phyloP scores from a whole-genome alignment of 2,888 invertebrate genomes.

The Folsomia candida region DNA sequence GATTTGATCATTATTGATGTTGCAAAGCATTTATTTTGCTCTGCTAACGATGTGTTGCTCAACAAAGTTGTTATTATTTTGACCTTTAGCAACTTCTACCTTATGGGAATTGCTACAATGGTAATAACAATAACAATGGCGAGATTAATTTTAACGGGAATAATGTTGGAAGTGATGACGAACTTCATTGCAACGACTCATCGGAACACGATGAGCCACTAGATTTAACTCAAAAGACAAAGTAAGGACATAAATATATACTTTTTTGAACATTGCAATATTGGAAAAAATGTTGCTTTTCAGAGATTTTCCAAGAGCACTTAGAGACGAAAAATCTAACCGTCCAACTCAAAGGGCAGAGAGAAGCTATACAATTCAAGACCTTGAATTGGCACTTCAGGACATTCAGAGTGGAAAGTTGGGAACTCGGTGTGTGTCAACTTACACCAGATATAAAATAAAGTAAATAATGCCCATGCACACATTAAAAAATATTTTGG shows the following conservation, averaged over 20 bases:
- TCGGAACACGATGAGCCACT: constrained; percentile 36
- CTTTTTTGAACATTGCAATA: neutral
- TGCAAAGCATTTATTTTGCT: too few species aligned
- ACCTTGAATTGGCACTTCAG: constrained; percentile 86
- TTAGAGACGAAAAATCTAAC: constrained; percentile 18
- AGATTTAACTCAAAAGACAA: constrained; percentile 35
- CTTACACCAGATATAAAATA: too few species aligned
- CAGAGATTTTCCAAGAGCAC: neutral
- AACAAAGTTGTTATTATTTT: too few species aligned
- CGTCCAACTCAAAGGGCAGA: constrained; percentile 43
- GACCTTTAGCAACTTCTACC: constrained; percentile 14
- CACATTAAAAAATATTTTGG: too few species aligned
- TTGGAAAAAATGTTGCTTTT: neutral
- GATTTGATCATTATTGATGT: too few species aligned
- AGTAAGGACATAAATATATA: neutral
- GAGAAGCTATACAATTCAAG: constrained; percentile 81
- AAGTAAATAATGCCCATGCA: neutral
- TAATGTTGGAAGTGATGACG: neutral
- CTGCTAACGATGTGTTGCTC: too few species aligned
- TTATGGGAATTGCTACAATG: too few species aligned
- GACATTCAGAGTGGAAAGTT: constrained; percentile 91
- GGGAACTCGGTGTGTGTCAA: constrained; percentile 77
- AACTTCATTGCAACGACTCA: neutral
- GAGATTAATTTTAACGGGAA: neutral
- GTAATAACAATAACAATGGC: too few species aligned